Conservation (phyloP, 2,888 invertebrate species). For the Leptinotarsa peninsularis region DNA sequence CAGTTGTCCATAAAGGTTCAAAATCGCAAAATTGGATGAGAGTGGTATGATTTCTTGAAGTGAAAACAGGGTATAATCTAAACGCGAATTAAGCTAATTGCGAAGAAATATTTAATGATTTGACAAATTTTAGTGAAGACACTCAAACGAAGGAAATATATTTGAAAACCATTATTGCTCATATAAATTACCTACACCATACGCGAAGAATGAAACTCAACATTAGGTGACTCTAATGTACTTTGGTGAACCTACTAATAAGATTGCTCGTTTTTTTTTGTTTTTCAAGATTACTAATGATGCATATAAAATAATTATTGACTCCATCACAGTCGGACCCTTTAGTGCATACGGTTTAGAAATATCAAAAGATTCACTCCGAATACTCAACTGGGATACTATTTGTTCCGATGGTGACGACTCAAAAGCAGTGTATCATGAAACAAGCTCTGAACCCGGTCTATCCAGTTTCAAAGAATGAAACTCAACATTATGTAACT, state of each 20-base stretch:
- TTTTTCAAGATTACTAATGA: neutral
- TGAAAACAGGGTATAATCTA: neutral
- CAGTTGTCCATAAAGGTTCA: neutral
- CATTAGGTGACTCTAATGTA: too few species aligned
- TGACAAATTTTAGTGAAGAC: neutral
- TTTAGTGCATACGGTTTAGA: neutral
- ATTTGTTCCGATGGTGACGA: too few species aligned
- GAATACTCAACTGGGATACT: neutral
- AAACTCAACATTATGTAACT: too few species aligned
- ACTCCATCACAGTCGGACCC: neutral
- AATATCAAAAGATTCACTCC: neutral
- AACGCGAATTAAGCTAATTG: neutral
- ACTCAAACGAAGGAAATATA: neutral
- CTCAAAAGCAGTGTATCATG: too few species aligned
- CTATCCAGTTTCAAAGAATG: too few species aligned
- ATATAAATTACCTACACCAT: too few species aligned
- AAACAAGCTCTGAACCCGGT: too few species aligned
- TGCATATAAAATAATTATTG: neutral
- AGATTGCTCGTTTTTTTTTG: too few species aligned
- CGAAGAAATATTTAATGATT: neutral
- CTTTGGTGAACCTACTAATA: too few species aligned
- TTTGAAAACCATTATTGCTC: too few species aligned
- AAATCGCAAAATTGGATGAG: neutral
- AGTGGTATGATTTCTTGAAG: neutral
- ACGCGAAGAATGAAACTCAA: too few species aligned